phyloP scores from a whole-genome alignment of 2,888 invertebrate genomes.

The Bhutanitis thaidina region DNA sequence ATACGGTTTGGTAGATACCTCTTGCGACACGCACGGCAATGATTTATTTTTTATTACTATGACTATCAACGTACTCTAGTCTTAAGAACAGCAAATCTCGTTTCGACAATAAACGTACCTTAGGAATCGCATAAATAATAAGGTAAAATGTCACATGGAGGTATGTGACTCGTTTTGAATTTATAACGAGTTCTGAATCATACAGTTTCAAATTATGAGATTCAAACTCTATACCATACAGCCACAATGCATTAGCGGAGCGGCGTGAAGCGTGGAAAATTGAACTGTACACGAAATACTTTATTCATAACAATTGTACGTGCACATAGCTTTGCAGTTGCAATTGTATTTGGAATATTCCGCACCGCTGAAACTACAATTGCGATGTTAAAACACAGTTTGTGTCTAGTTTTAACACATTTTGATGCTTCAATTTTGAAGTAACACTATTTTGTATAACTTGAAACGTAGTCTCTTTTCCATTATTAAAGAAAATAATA shows the following conservation, averaged over 20 bases:
- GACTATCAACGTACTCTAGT: too few species aligned
- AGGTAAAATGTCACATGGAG: too few species aligned
- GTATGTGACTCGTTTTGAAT: background rate
- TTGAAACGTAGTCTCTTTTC: too few species aligned
- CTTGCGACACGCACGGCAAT: too few species aligned
- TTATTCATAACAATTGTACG: slow-evolving; percentile 58
- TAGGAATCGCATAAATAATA: too few species aligned
- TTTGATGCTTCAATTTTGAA: background rate
- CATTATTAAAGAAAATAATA: too few species aligned
- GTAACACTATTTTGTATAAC: background rate
- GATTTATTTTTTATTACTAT: too few species aligned
- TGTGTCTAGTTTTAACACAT: slow-evolving; percentile 29
- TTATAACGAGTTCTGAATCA: background rate
- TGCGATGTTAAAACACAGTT: slow-evolving; percentile 48
- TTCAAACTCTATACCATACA: slow-evolving; percentile 31
- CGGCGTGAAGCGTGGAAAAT: slow-evolving; percentile 59
- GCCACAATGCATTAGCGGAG: slow-evolving; percentile 44
- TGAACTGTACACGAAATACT: slow-evolving; percentile 53
- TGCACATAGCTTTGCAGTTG: slow-evolving; percentile 42
- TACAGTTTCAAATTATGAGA: slow-evolving; percentile 25
- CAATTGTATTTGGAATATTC: slow-evolving; percentile 37
- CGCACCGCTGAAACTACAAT: slow-evolving; percentile 46
- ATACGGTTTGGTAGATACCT: too few species aligned
- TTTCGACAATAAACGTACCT: too few species aligned
- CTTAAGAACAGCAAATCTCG: too few species aligned